Evolutionary conservation across 2,888 invertebrate species (phyloP).

Genomic region (Petrolisthes manimaculis): DNA sequence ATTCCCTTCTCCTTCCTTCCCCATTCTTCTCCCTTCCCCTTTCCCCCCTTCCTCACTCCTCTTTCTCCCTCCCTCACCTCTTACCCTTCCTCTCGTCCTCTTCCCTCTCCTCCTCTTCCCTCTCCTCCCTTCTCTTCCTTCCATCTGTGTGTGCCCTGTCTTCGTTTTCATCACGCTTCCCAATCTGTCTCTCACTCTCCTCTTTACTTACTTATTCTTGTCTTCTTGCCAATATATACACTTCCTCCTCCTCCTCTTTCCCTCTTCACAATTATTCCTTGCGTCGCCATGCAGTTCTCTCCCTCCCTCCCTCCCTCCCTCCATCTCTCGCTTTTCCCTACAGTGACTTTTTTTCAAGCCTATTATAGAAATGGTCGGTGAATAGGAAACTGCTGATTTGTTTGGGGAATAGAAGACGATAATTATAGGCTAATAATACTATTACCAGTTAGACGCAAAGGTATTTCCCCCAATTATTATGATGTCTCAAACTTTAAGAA

Average conservation of each 20-base stretch:
- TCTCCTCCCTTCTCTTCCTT: background rate
- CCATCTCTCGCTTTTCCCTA: background rate
- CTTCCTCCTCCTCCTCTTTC: background rate
- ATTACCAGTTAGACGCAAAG: too few species aligned
- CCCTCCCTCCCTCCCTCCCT: background rate
- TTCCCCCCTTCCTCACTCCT: background rate
- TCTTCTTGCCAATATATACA: background rate
- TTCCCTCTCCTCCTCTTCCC: background rate
- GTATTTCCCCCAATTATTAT: too few species aligned
- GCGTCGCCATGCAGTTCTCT: background rate
- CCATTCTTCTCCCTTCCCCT: background rate
- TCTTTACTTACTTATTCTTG: background rate
- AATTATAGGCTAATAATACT: too few species aligned
- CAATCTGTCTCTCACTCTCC: background rate
- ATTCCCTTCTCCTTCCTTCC: background rate
- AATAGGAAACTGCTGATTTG: too few species aligned
- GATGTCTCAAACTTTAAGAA: too few species aligned
- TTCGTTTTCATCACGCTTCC: background rate
- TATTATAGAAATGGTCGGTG: too few species aligned
- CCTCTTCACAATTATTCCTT: background rate
- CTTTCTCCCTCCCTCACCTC: slow-evolving; percentile 4
- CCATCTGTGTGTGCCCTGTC: background rate
- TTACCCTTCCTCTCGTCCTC: background rate
- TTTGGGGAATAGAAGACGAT: too few species aligned
- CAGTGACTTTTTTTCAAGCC: too few species aligned